Evolutionary conservation across 2,888 invertebrate genomes (phyloP).

Genomic region (Melinaea marsaeus): DNA sequence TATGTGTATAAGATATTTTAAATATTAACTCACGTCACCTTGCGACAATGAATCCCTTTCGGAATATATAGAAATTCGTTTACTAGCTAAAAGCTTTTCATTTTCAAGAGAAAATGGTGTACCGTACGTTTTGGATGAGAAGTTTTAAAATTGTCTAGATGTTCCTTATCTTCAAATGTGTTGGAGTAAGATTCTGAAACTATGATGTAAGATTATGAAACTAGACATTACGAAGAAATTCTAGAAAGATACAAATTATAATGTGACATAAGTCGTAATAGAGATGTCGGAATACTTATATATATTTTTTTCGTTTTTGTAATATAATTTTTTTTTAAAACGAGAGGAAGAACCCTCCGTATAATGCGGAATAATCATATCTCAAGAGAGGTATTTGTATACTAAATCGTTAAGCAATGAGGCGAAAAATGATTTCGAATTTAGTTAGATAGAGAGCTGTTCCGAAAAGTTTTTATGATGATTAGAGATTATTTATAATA

Average conservation of each 20-base stretch:
- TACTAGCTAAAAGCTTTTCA: slow-evolving; percentile 69
- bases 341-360: slow-evolving; percentile 16
- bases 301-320: neutral
- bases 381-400: slow-evolving; percentile 34
- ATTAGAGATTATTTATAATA: neutral
- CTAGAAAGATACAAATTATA: too few relatives aligned
- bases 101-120: slow-evolving; percentile 51
- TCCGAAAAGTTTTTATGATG: slow-evolving; percentile 13
- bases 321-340: slow-evolving; percentile 19
- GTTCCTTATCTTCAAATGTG: neutral
- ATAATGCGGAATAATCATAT: slow-evolving; percentile 36
- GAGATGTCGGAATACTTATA: too few relatives aligned
- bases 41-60: slow-evolving; percentile 32
- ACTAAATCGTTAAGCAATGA: slow-evolving; percentile 37
- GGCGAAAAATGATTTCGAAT: slow-evolving; percentile 31
- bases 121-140: slow-evolving; percentile 15
- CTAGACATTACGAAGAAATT: too few relatives aligned
- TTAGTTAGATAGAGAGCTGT: slow-evolving; percentile 30
- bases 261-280: too few relatives aligned
- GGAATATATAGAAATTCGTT: slow-evolving; percentile 58
- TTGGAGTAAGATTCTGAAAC: too few relatives aligned
- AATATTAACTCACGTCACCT: slow-evolving; percentile 23
- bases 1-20: slow-evolving; percentile 6
- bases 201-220: too few relatives aligned
- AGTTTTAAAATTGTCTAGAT: slow-evolving; percentile 11